Evolutionary conservation across 2,888 invertebrate genomes (phyloP).

Genomic region (Andrena trimmerana): DNA sequence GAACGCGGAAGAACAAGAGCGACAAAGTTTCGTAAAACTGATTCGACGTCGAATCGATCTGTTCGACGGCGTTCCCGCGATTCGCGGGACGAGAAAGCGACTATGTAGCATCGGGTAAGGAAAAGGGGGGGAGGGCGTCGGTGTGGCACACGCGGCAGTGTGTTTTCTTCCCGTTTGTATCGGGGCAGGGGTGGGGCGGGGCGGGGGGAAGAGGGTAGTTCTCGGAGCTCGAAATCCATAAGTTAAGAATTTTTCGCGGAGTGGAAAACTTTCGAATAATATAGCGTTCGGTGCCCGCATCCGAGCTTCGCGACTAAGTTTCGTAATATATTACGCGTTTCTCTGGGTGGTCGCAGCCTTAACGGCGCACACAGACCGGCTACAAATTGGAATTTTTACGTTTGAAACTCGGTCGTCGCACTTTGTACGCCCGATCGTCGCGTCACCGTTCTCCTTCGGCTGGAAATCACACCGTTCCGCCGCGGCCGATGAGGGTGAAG

Average conservation of each 20-base stretch:
- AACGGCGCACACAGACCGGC: conserved; percentile 64
- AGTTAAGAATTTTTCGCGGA: conserved; percentile 83
- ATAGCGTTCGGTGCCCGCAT: conserved; percentile 73
- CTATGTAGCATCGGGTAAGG: neutral
- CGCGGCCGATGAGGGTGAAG: neutral
- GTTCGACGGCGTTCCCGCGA: conserved; percentile 20
- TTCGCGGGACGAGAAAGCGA: neutral
- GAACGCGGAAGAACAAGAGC: conserved; percentile 2
- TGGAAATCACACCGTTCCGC: neutral
- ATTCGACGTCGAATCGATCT: conserved; percentile 46
- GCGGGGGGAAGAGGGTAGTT: conserved; percentile 29
- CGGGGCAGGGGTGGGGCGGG: neutral
- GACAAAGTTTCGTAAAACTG: conserved; percentile 33
- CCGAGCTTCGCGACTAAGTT: conserved; percentile 72
- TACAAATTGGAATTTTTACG: conserved; percentile 81
- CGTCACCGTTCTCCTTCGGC: conserved; percentile 2
- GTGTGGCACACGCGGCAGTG: conserved; percentile 17
- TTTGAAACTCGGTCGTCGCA: conserved; percentile 70
- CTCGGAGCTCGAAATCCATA: conserved; percentile 80
- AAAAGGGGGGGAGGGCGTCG: neutral
- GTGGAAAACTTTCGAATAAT: conserved; percentile 83
- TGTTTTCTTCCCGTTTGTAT: conserved; percentile 18
- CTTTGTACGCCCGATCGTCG: conserved; percentile 29
- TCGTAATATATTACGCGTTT: conserved; percentile 83
- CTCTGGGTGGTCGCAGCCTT: conserved; percentile 75